A percentile compares a stretch with the other conserved stretches of the same genome.
phyloP scores from a whole-genome alignment of 2,113 vertebrate species.

The Amia ocellicauda region DNA sequence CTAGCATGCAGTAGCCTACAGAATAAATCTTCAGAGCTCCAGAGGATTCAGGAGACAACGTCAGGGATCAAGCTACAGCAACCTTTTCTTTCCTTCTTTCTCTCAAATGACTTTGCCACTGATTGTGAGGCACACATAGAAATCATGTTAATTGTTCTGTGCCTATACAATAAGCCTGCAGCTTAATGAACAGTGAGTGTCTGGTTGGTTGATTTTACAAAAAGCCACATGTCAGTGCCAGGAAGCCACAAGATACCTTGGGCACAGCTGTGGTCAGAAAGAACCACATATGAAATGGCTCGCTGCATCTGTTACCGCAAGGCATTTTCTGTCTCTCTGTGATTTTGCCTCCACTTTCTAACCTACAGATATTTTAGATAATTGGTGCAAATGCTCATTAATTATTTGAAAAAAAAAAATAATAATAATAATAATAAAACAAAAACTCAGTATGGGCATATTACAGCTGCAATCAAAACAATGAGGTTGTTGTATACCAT shows the following conservation, averaged over 20 bases:
- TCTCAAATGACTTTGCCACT: constrained; percentile 12
- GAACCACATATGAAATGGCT: not conserved
- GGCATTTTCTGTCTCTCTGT: not conserved
- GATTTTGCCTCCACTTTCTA: not conserved
- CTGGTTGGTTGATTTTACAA: not conserved
- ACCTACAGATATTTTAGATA: too few relatives aligned
- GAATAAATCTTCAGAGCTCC: constrained; percentile 17
- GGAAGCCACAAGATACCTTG: not conserved
- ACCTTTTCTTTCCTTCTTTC: not conserved
- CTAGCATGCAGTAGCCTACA: constrained; percentile 9
- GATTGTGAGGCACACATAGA: constrained; percentile 15
- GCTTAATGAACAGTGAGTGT: constrained; percentile 23
- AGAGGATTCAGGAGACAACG: too few relatives aligned
- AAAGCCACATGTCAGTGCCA: not conserved
- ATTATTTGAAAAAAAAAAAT: too few relatives aligned
- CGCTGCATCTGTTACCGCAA: not conserved
- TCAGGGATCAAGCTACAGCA: not conserved
- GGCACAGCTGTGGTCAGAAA: not conserved
- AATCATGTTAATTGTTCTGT: constrained; percentile 28
- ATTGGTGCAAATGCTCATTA: too few relatives aligned
- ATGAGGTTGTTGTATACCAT: too few relatives aligned
- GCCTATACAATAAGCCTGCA: constrained; percentile 25
- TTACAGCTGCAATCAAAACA: too few relatives aligned
- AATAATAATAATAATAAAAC: too few relatives aligned
- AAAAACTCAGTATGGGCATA: too few relatives aligned